Evolutionary conservation across 2,797 vertebrate species (phyloP).

Genomic region (Arctocebus calabarensis): DNA sequence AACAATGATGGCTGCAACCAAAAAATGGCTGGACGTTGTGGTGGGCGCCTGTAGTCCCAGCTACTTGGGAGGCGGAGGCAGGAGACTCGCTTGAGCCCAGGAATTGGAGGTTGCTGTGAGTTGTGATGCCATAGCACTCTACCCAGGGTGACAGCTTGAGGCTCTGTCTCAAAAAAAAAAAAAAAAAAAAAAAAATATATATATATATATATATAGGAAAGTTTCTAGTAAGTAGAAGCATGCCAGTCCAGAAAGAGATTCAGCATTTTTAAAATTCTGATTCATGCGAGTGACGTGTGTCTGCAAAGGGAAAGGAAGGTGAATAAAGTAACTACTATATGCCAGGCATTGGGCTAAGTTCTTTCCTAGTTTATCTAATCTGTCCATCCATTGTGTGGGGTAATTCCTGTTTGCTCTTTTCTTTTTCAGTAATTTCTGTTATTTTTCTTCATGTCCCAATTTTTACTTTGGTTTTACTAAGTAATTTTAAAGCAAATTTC

Average conservation of each 20-base stretch:
- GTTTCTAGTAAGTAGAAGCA: background rate
- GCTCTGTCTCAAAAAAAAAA: too few species aligned
- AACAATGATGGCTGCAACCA: too few species aligned
- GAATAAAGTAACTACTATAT: background rate
- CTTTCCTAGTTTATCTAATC: background rate
- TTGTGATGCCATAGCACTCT: too few species aligned
- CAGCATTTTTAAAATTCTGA: background rate
- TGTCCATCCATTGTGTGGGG: background rate
- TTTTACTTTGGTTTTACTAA: background rate
- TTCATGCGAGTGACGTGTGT: background rate
- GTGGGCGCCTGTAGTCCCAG: too few species aligned
- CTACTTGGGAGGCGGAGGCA: too few species aligned
- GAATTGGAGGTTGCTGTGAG: too few species aligned
- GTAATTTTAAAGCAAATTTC: conserved; percentile 50
- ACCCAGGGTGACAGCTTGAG: too few species aligned
- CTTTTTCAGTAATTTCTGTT: background rate
- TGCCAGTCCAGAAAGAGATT: background rate
- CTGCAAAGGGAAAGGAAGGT: background rate
- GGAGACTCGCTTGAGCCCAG: too few species aligned
- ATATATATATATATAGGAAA: too few species aligned
- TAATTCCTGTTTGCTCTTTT: background rate
- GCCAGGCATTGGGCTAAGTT: background rate
- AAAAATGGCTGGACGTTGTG: too few species aligned
- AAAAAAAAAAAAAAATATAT: too few species aligned
- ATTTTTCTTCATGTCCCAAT: background rate